Evolutionary conservation across 2,888 invertebrate species (phyloP).

Genomic region (Allygus modestus): DNA sequence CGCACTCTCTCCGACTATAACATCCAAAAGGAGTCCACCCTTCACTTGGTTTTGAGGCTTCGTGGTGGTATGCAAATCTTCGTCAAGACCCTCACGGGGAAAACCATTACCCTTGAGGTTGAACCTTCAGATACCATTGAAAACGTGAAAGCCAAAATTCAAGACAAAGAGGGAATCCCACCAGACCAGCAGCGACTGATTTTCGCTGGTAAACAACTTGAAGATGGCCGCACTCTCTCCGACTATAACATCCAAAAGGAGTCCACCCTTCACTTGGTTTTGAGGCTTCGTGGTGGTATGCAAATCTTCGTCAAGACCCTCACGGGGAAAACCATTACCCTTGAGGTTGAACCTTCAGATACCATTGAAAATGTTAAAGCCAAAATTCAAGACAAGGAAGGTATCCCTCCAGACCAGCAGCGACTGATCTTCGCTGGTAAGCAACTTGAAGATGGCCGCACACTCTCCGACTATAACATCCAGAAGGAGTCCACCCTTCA

Average conservation of each 20-base stretch:
- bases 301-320: conserved; percentile 78
- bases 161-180: conserved; percentile 80
- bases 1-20: conserved; percentile 80
- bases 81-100: conserved; percentile 76
- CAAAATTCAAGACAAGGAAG: conserved; percentile 76
- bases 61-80: conserved; percentile 81
- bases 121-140: conserved; percentile 81
- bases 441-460: conserved; percentile 79
- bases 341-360: conserved; percentile 76
- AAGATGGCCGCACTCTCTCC: conserved; percentile 77
- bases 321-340: conserved; percentile 76
- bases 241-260: conserved; percentile 80
- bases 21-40: conserved; percentile 79
- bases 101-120: conserved; percentile 76
- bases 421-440: conserved; percentile 79
- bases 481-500: conserved; percentile 79
- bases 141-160: conserved; percentile 79
- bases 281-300: conserved; percentile 80
- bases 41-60: conserved; percentile 76
- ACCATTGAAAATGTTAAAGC: conserved; percentile 79
- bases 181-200: conserved; percentile 78
- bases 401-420: conserved; percentile 75
- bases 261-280: conserved; percentile 78
- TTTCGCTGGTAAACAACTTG: conserved; percentile 75
- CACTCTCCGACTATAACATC: conserved; percentile 78